Conservation (phyloP, 1,140 invertebrate genomes). For the Euura saliciscinereae region DNA sequence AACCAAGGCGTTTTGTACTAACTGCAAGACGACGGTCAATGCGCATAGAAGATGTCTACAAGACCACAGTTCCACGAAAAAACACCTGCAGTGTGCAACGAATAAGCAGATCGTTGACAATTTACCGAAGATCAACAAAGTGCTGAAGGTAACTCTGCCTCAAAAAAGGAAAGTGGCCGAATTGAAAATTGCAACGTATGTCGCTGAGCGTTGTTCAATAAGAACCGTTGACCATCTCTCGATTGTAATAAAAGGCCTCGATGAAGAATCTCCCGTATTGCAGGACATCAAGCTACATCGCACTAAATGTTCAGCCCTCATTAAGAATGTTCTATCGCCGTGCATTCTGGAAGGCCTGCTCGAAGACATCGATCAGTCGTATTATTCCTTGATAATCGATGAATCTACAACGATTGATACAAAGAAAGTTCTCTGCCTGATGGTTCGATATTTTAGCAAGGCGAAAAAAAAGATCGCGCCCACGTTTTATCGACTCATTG, state of each 20-base stretch:
- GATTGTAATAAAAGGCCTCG: conserved; percentile 17
- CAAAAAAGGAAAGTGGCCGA: conserved; percentile 24
- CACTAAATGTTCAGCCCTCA: conserved; percentile 23
- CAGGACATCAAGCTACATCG: conserved; percentile 23
- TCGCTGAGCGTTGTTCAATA: conserved; percentile 29
- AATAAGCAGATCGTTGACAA: conserved; percentile 7
- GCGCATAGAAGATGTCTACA: conserved; percentile 16
- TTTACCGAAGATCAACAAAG: conserved; percentile 18
- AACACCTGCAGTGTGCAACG: conserved; percentile 10
- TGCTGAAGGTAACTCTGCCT: conserved; percentile 11
- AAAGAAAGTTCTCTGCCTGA: conserved; percentile 24
- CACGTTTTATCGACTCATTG: conserved; percentile 18
- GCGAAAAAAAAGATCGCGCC: conserved; percentile 11
- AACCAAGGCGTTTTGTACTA: conserved; percentile 12
- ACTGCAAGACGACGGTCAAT: conserved; percentile 7
- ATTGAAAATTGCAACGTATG: conserved; percentile 25
- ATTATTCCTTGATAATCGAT: conserved; percentile 28
- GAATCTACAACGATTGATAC: conserved; percentile 28
- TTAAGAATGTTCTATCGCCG: conserved; percentile 23
- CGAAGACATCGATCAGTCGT: conserved; percentile 14
- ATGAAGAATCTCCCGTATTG: conserved; percentile 13
- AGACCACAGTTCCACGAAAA: conserved; percentile 8
- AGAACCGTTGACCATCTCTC: conserved; percentile 22
- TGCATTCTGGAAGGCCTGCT: conserved; percentile 21
- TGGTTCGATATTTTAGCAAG: conserved; percentile 12